Base-by-base conservation (phyloP, 2,113 vertebrate species). In the Chaenogobius annularis region DNA sequence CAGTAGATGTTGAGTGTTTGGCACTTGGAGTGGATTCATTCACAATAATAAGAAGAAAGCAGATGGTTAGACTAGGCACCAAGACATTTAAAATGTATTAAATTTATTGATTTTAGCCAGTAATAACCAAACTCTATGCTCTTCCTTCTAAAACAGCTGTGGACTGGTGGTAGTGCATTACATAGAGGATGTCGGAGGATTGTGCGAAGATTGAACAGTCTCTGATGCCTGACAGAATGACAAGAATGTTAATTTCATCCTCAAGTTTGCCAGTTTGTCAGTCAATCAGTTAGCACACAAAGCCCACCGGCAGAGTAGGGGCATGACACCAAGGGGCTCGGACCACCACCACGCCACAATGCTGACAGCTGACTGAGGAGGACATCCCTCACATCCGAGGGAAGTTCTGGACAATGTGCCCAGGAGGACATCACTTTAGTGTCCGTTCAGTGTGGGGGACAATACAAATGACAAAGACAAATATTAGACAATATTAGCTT, bases 171-270 rank as follows among this genome's bases (percentile, higher is more conserved):
- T 22, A n/a, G 48, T 47, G 52, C 54, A 71, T 37, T 67, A 74
- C 47, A 62, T 77, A 54, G 0, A 56, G n/a, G 74, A 62, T 56
- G 63, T 1, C 68, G 26, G 40, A 20, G 78, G 70, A 80, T 77
- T 63, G 20, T 70, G 14, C 20, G 1, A 12, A 72, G 47, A 78
- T 52, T 72, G 5, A 64, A 69, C 55, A 78, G 12, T 15, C 14
- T 71, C 64, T 70, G 62, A 73, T 61, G 44, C 72, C 54, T 66
- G 62, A 66, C 31, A 52, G 54, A 73, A 59, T 20, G 13, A 59
- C 23, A 59, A 59, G 56, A 59, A 62, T 62, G 59, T 62, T 62
- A 62, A n/a, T 40, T 40, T 62, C 17, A 62, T 62, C 59, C 35
- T 62, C 14, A 62, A 62, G 15, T 17, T 17, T 5, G 35, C 8